phyloP scores from a whole-genome alignment of 2,888 invertebrate genomes.

The Cantharis lateralis region DNA sequence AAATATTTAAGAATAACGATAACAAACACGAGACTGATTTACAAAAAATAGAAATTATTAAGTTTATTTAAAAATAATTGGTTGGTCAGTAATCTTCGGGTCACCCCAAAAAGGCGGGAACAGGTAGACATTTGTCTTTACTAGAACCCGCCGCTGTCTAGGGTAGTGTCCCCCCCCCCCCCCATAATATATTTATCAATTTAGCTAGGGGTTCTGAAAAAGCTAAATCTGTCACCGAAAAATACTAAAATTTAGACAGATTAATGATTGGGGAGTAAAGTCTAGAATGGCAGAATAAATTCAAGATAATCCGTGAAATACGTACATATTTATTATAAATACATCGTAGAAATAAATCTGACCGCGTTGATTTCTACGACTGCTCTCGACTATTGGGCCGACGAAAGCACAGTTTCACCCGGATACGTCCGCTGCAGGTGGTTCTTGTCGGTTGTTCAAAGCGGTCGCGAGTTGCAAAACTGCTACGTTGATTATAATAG shows the following conservation, averaged over 20 bases:
- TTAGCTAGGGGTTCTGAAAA: too few species aligned
- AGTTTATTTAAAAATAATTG: too few species aligned
- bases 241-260: neutral
- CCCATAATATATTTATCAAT: too few species aligned
- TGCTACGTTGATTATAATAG: conserved; percentile 37
- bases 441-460: conserved; percentile 31
- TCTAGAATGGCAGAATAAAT: neutral
- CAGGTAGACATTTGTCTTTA: too few species aligned
- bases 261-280: neutral
- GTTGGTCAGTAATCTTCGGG: too few species aligned
- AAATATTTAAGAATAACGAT: too few species aligned
- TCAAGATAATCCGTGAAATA: neutral
- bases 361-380: conserved; percentile 35
- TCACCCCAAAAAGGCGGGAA: too few species aligned
- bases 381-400: conserved; percentile 37
- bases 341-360: neutral
- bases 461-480: conserved; percentile 24
- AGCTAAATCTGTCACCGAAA: neutral
- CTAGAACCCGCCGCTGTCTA: too few species aligned
- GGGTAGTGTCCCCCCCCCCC: too few species aligned
- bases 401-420: conserved; percentile 35
- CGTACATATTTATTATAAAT: neutral
- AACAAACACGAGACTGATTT: too few species aligned
- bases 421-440: conserved; percentile 39
- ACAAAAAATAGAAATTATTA: too few species aligned